phyloP scores from a whole-genome alignment of 2,113 vertebrate species.

The Thinocorus orbignyianus region DNA sequence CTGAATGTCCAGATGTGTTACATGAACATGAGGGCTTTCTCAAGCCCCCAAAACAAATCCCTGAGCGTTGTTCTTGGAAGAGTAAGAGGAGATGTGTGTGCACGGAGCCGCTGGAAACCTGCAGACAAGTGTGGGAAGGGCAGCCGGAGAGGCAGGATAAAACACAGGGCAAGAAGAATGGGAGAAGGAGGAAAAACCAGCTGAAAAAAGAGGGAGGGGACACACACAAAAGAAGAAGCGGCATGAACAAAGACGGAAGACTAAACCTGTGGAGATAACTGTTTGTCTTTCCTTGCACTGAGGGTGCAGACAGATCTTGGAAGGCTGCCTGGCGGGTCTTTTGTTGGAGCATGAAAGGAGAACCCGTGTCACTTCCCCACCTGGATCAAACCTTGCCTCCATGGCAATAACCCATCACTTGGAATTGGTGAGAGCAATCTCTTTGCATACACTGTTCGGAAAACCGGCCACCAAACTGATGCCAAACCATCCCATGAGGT shows the following conservation, averaged over 20 bases:
- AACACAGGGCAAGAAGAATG: not conserved
- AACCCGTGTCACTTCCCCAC: not conserved
- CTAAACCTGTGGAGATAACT: not conserved
- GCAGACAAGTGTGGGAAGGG: not conserved
- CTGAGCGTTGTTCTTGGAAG: not conserved
- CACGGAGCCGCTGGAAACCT: not conserved
- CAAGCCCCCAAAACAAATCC: not conserved
- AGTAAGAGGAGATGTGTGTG: not conserved
- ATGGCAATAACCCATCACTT: not conserved
- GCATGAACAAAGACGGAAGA: not conserved
- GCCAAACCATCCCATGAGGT: accelerated
- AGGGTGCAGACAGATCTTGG: not conserved
- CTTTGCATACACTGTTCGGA: not conserved
- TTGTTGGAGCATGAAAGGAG: not conserved
- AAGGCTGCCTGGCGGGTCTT: conserved; percentile 26
- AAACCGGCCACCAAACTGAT: not conserved
- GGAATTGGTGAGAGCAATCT: not conserved
- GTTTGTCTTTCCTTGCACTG: conserved; percentile 10
- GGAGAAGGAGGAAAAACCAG: not conserved
- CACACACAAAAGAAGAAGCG: not conserved
- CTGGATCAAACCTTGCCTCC: not conserved
- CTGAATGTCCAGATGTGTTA: not conserved
- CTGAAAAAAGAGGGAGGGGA: not conserved
- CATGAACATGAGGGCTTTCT: accelerated
- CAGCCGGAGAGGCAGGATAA: not conserved